These are phyloP conservation scores for Tigriopus californicus DNA, from an alignment of 2,888 invertebrate genomes.

Conservation along the genomic window DNA sequence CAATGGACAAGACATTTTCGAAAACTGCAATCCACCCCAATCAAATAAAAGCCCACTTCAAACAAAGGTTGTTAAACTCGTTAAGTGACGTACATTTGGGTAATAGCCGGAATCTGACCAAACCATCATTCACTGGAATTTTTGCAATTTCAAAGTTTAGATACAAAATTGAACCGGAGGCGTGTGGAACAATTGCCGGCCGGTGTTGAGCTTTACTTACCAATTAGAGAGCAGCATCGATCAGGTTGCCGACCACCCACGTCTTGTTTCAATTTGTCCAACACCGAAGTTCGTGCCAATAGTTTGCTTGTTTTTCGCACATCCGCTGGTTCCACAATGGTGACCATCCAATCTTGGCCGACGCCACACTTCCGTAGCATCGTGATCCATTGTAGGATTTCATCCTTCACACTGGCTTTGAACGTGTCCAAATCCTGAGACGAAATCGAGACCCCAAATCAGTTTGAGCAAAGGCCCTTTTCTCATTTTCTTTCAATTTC, in stretches of 20 bases:
- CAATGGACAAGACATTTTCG: no score
- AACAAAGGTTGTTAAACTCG: not conserved
- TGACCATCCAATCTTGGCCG: conserved; percentile 70
- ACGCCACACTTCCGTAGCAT: conserved; percentile 51
- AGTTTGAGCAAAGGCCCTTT: no score
- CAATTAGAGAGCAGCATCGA: conserved; percentile 29
- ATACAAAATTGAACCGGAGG: not conserved
- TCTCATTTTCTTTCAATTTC: no score
- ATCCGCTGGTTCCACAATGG: conserved; percentile 78
- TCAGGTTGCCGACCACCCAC: conserved; percentile 73
- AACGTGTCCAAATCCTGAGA: conserved; percentile 76
- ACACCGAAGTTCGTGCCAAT: conserved; percentile 70
- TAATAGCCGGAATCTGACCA: not conserved
- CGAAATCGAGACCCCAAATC: no score
- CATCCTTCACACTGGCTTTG: conserved; percentile 66
- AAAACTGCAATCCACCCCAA: no score
- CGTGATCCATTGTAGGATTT: conserved; percentile 71
- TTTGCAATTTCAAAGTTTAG: not conserved
- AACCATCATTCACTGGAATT: not conserved
- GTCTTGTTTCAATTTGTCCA: conserved; percentile 83
- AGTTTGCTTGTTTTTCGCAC: conserved; percentile 76
- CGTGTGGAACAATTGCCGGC: not conserved
- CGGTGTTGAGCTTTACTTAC: no score
- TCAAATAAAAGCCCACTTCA: not conserved
- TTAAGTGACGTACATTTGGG: not conserved